Percentiles rank a stretch among this genome's conserved stretches.
Conservation (phyloP, 2,888 invertebrate genomes). For the Phasia obesa region DNA sequence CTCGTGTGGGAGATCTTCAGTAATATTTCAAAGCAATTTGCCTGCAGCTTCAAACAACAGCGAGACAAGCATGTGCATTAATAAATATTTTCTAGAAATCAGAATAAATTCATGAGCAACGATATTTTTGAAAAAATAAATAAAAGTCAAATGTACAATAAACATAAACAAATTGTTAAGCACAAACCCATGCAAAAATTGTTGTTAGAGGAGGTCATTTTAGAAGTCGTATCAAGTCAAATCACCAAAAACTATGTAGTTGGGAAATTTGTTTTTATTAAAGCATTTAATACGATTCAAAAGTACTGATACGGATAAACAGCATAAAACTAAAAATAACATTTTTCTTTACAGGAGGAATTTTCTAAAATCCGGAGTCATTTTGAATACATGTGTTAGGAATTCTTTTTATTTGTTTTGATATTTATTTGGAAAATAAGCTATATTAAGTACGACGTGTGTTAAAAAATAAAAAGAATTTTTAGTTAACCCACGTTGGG, state of each 20-base stretch:
- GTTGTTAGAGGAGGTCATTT: constrained; percentile 66
- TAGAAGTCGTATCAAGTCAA: constrained; percentile 19
- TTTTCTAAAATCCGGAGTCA: neutral
- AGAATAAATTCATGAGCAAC: constrained; percentile 34
- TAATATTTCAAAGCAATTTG: constrained; percentile 35
- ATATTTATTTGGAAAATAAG: constrained; percentile 1
- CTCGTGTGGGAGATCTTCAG: constrained; percentile 12
- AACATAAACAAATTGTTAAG: constrained; percentile 27
- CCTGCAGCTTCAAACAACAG: constrained; percentile 25
- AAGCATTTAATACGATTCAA: constrained; percentile 40
- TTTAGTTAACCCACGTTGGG: no score
- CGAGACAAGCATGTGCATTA: neutral
- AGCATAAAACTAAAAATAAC: constrained; percentile 20
- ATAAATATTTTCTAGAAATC: constrained; percentile 25
- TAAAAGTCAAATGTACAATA: constrained; percentile 37
- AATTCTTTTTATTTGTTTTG: constrained; percentile 21
- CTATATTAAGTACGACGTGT: no score
- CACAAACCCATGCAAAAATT: neutral
- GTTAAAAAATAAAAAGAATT: neutral
- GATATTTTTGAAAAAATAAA: constrained; percentile 6
- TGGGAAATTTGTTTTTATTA: constrained; percentile 44
- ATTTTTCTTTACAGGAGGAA: neutral
- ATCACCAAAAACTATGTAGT: constrained; percentile 24
- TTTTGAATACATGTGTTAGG: constrained; percentile 2
- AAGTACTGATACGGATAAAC: constrained; percentile 43